Conservation (phyloP, 92 coral and sea anemone genomes). For the Palythoa caribaeorum region DNA sequence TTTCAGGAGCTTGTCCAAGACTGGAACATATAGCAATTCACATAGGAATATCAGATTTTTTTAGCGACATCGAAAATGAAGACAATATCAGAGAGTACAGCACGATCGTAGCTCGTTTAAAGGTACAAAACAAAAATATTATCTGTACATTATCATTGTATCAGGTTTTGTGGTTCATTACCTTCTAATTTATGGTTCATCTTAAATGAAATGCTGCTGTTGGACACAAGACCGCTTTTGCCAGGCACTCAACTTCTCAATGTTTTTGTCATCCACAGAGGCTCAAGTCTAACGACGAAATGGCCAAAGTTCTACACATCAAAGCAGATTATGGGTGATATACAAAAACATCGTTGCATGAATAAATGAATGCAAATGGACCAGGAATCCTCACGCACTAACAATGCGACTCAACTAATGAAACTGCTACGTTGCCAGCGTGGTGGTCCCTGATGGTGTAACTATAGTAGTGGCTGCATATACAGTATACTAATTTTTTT, state of each 20-base stretch:
- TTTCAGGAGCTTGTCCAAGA: conserved; percentile 81
- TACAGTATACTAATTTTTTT: too few relatives aligned
- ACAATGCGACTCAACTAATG: too few relatives aligned
- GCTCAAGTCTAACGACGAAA: conserved; percentile 67
- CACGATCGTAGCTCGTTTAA: conserved; percentile 64
- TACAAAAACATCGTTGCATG: too few relatives aligned
- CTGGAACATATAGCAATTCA: conserved; percentile 81
- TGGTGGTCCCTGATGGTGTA: too few relatives aligned
- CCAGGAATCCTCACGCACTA: too few relatives aligned
- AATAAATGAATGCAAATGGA: too few relatives aligned
- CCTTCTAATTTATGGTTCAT: not conserved
- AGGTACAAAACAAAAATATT: conserved; percentile 41
- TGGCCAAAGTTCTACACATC: conserved; percentile 81
- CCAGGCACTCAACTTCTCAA: too few relatives aligned
- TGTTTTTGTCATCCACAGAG: conserved; percentile 49
- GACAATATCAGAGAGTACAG: conserved; percentile 63
- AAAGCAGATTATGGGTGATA: conserved; percentile 83
- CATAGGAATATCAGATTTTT: conserved; percentile 89
- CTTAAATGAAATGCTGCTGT: too few relatives aligned
- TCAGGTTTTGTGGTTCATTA: not conserved
- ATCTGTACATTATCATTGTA: not conserved
- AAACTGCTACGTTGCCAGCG: too few relatives aligned
- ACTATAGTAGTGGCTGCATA: too few relatives aligned
- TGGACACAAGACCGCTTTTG: too few relatives aligned
- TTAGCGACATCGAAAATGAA: conserved; percentile 62